Evolutionary conservation across 2,113 vertebrate species (phyloP).

Genomic region (Cyprichromis sp.): DNA sequence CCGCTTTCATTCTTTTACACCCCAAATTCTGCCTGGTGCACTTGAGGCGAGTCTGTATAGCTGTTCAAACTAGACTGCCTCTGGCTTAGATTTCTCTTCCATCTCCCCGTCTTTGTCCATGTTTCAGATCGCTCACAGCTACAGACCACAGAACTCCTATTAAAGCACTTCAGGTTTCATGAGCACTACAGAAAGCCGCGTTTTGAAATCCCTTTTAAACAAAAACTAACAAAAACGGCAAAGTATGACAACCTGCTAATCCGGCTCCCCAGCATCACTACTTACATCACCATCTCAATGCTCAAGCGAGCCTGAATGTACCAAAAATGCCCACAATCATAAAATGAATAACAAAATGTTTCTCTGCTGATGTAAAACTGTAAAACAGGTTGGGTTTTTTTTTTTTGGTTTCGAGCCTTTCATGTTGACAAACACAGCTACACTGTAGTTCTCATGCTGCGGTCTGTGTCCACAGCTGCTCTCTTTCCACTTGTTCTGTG

Average conservation of each 20-base stretch:
- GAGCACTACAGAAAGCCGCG: background rate
- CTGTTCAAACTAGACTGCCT: slow-evolving; percentile 34
- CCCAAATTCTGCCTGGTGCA: slow-evolving; percentile 16
- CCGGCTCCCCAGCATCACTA: background rate
- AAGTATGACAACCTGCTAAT: background rate
- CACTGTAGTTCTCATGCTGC: slow-evolving; percentile 43
- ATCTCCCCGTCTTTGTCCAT: slow-evolving; percentile 37
- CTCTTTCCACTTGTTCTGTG: slow-evolving; percentile 43
- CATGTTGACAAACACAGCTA: slow-evolving; percentile 47
- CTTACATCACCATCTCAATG: background rate
- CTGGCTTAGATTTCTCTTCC: slow-evolving; percentile 36
- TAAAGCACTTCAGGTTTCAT: slow-evolving; percentile 9
- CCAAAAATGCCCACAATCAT: background rate
- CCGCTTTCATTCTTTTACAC: background rate
- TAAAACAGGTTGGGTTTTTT: background rate
- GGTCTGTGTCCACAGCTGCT: slow-evolving; percentile 39
- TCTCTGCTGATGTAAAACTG: background rate
- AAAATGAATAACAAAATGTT: background rate
- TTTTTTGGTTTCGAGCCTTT: background rate
- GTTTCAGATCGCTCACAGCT: slow-evolving; percentile 42
- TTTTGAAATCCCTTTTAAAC: background rate
- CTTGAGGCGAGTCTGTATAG: slow-evolving; percentile 28
- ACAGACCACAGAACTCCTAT: slow-evolving; percentile 5
- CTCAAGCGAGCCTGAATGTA: background rate
- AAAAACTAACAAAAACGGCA: background rate